phyloP scores from a whole-genome alignment of 2,797 vertebrate species.

The Lates japonicus region DNA sequence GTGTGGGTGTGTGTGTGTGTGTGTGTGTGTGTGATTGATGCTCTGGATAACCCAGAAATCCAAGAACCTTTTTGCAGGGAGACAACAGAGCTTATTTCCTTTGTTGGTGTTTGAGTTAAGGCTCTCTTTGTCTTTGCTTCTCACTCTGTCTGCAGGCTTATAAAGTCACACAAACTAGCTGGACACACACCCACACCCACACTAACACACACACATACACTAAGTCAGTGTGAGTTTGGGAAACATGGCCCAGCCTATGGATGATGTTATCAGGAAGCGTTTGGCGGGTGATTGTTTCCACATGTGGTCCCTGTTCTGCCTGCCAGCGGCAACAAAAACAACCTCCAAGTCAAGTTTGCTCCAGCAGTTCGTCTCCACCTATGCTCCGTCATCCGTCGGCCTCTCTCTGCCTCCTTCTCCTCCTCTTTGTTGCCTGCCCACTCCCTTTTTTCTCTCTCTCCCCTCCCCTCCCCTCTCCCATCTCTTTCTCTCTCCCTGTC shows the following conservation, averaged over 20 bases:
- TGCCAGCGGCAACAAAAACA: constrained; percentile 81
- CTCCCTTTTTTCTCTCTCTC: constrained; percentile 11
- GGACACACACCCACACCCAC: constrained; percentile 30
- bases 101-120: constrained; percentile 34
- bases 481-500: background rate
- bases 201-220: constrained; percentile 30
- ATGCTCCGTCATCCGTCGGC: constrained; percentile 36
- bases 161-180: constrained; percentile 49
- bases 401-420: constrained; percentile 18
- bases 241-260: constrained; percentile 71
- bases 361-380: constrained; percentile 58
- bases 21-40: constrained; percentile 38
- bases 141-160: constrained; percentile 35
- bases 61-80: constrained; percentile 49
- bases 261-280: constrained; percentile 87
- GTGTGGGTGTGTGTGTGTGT: constrained; percentile 20
- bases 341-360: constrained; percentile 57
- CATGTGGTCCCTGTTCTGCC: constrained; percentile 76
- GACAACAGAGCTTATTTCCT: constrained; percentile 39
- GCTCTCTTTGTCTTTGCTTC: constrained; percentile 48
- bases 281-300: constrained; percentile 86
- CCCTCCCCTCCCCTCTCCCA: background rate
- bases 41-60: constrained; percentile 24
- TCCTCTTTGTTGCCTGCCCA: background rate
- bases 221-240: constrained; percentile 59